Evolutionary conservation across 2,888 invertebrate genomes (phyloP).

Genomic region (Drosophila kambysellisi): DNA sequence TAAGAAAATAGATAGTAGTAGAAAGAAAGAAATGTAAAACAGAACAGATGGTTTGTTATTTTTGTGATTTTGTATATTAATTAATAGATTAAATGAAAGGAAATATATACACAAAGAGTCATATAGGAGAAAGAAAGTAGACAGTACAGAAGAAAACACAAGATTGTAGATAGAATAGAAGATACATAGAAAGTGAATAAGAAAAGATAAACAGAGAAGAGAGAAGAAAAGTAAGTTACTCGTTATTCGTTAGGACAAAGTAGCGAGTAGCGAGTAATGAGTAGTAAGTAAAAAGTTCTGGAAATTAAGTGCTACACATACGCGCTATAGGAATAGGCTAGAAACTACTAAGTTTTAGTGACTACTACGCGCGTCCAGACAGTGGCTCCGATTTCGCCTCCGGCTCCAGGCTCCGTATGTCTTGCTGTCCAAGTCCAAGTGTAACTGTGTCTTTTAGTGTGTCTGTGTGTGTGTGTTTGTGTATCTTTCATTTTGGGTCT

Average conservation of each 20-base stretch:
- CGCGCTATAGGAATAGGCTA: conserved; percentile 73
- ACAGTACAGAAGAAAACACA: too few species aligned
- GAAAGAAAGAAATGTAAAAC: conserved; percentile 7
- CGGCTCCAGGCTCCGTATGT: conserved; percentile 14
- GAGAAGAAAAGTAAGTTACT: background rate
- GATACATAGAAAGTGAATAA: conserved; percentile 6
- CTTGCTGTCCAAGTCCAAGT: conserved; percentile 28
- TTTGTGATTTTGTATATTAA: conserved; percentile 42
- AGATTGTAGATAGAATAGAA: background rate
- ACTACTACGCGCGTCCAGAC: conserved; percentile 70
- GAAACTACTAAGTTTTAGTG: conserved; percentile 71
- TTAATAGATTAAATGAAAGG: conserved; percentile 32
- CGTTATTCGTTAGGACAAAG: background rate
- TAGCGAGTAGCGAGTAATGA: conserved; percentile 6
- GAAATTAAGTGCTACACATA: conserved; percentile 48
- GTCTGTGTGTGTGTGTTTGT: conserved; percentile 9
- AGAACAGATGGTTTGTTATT: conserved; percentile 27
- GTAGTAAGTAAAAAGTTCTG: conserved; percentile 5
- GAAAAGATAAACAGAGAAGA: background rate
- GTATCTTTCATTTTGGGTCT: conserved; percentile 18
- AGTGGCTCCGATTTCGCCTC: conserved; percentile 10
- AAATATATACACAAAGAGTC: conserved; percentile 70
- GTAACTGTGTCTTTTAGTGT: conserved; percentile 15
- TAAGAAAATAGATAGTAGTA: background rate
- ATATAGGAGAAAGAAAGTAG: background rate